Percentiles rank a stretch among this genome's conserved stretches.
phyloP scores from a whole-genome alignment of 2,888 invertebrate species.

The Eupeodes latifasciatus region DNA sequence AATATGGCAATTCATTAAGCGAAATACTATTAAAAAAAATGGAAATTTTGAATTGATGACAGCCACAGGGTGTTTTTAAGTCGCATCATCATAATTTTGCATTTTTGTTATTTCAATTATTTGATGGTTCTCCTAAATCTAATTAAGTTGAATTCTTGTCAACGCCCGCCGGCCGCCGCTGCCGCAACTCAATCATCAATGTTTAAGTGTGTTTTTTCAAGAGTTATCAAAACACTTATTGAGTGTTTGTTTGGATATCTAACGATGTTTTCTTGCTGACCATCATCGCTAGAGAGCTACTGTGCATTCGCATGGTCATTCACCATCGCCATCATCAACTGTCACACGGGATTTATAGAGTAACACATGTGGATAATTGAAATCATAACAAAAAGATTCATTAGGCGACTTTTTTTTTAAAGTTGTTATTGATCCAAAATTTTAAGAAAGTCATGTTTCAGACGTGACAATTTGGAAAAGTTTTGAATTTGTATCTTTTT shows the following conservation, averaged over 20 bases:
- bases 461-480: constrained; percentile 67
- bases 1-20: constrained; percentile 46
- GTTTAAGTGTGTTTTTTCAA: constrained; percentile 41
- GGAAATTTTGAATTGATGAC: constrained; percentile 23
- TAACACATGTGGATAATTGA: constrained; percentile 55
- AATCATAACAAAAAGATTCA: constrained; percentile 50
- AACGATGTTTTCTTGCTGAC: constrained; percentile 64
- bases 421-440: constrained; percentile 10
- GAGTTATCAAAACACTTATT: constrained; percentile 60
- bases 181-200: constrained; percentile 14
- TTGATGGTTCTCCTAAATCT: neutral
- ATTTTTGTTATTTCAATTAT: neutral
- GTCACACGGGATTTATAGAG: constrained; percentile 41
- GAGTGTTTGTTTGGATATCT: constrained; percentile 73
- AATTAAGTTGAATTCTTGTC: neutral
- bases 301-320: constrained; percentile 23
- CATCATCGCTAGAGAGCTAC: constrained; percentile 55
- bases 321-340: neutral
- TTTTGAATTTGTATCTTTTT: constrained; percentile 54
- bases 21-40: constrained; percentile 40
- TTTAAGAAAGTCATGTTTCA: constrained; percentile 45
- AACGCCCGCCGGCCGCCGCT: too few relatives aligned
- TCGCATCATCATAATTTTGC: neutral
- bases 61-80: constrained; percentile 8
- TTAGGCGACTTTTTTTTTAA: constrained; percentile 33